Base-by-base conservation (phyloP, 2,113 vertebrate genomes). In the Aptenodytes forsteri region DNA sequence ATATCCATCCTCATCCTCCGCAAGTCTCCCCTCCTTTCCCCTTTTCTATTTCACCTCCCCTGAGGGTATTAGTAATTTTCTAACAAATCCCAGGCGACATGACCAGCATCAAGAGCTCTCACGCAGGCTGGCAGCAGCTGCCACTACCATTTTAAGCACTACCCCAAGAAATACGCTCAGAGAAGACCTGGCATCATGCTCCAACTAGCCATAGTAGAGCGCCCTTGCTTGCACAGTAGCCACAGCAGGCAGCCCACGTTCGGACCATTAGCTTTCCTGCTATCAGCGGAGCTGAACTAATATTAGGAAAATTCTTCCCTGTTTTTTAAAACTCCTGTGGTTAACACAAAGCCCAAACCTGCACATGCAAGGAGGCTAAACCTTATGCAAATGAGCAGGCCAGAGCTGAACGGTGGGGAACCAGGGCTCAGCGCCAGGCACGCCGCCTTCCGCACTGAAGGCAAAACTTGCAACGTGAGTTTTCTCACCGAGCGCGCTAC, bases 381-480 rank as follows among this genome's bases (percentile, higher is more conserved):
- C 36, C 46, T 46, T 6, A 23, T 0, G 0, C 21, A 46, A 16
- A 47, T 0, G 3, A 32, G 13, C 50, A 55, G 42, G 64, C 22
- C 16, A 10, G 26, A 47, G 58, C 2, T 16, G 26, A 71, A 19
- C 11, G 6, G 5, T 1, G 30, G 36, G 27, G 30, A 52, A 9
- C 15, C 18, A 4, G 42, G 40, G 49, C 55, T 58, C 26, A 10
- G 29, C 1, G 2, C 11, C 73, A 22, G 36, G 26, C 54, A 50
- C 1, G 1, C 10, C 0, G 2, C 44, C 26, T 46, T 46, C 54
- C 0, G 2, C 16, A 16, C 49, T 6, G 9, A 49, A 32, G 1
- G 2, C 27, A 61, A 26, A 58, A 38, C 69, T 16, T 11, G 18
- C n/a, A 30, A 36, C 62, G 32, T 32, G 54, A 54, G 26, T 44